phyloP scores from a whole-genome alignment of 2,113 vertebrate genomes.

The Falcunculus frontatus region DNA sequence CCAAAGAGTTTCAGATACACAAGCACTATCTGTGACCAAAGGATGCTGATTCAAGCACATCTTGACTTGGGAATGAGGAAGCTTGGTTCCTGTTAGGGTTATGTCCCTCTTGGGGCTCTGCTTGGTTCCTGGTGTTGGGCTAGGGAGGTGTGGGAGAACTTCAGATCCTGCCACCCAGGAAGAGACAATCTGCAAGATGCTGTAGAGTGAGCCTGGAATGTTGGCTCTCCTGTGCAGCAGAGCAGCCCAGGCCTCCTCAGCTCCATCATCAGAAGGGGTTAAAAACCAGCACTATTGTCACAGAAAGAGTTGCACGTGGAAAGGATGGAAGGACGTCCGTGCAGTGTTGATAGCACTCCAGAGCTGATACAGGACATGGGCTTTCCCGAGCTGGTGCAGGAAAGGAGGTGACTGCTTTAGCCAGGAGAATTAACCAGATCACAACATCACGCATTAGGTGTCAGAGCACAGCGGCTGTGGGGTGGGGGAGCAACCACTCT shows the following conservation, averaged over 20 bases:
- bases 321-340: background rate
- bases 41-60: background rate
- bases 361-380: rapidly evolving
- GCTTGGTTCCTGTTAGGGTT: background rate
- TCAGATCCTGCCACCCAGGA: background rate
- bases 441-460: rapidly evolving
- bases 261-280: background rate
- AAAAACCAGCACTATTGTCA: background rate
- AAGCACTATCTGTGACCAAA: background rate
- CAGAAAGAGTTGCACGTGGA: background rate
- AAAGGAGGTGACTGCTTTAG: background rate
- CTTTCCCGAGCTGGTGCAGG: background rate
- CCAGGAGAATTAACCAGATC: background rate
- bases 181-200: background rate
- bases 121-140: background rate
- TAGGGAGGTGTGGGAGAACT: background rate
- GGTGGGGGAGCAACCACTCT: rapidly evolving
- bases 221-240: background rate
- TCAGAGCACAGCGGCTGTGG: rapidly evolving
- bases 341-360: background rate
- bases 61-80: background rate
- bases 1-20: background rate
- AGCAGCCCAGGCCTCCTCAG: background rate
- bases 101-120: background rate
- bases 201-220: background rate